phyloP scores from a whole-genome alignment of 2,113 vertebrate species.

The Ariopsis seemanni region DNA sequence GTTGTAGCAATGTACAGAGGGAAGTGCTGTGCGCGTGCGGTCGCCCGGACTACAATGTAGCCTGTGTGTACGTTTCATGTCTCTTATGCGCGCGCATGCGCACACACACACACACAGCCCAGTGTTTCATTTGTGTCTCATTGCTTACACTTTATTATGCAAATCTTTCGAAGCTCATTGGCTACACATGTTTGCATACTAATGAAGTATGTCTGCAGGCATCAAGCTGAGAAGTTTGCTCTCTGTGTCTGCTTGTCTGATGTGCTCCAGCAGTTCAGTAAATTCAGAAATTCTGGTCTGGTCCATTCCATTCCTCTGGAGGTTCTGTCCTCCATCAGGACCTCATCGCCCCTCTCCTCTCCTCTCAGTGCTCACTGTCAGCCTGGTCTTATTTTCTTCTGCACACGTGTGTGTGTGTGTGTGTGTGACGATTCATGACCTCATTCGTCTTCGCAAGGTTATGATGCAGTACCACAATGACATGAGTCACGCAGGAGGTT shows the following conservation, averaged over 20 bases:
- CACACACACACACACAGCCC: too few species aligned
- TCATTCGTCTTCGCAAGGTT: slow-evolving; percentile 47
- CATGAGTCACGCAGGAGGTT: slow-evolving; percentile 64
- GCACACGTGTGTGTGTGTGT: not conserved
- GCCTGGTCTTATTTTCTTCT: slow-evolving; percentile 12
- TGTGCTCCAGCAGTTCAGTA: not conserved
- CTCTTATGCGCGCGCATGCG: not conserved
- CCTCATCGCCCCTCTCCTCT: slow-evolving; percentile 26
- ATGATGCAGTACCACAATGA: slow-evolving; percentile 61
- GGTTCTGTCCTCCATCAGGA: slow-evolving; percentile 1
- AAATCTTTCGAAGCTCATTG: not conserved
- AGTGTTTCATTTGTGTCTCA: not conserved
- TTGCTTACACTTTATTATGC: not conserved
- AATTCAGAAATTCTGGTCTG: not conserved
- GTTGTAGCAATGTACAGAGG: not conserved
- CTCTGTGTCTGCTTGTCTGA: not conserved
- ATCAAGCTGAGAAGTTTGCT: slow-evolving; percentile 10
- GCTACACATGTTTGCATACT: not conserved
- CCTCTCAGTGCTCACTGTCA: not conserved
- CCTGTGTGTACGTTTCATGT: not conserved
- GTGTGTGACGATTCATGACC: slow-evolving; percentile 39
- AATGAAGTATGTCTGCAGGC: slow-evolving; percentile 11
- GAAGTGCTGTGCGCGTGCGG: not conserved
- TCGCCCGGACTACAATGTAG: not conserved
- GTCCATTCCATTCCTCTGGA: not conserved